Conservation (phyloP, 2,797 vertebrate genomes). For the Spinus pinus region DNA sequence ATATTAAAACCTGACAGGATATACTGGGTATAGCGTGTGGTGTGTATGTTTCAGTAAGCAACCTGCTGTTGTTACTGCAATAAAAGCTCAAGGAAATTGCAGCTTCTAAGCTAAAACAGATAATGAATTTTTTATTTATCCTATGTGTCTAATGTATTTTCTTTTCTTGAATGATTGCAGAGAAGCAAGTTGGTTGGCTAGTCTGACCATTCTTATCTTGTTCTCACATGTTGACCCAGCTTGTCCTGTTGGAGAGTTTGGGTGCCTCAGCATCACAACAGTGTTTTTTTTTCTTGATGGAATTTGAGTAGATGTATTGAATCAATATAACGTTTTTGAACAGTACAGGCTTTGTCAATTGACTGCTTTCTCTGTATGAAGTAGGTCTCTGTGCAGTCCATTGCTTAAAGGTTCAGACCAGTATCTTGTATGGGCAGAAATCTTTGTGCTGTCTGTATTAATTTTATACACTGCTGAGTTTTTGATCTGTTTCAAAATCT, state of each 20-base stretch:
- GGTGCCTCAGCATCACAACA: not conserved
- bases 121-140: not conserved
- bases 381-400: not conserved
- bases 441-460: not conserved
- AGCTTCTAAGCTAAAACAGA: not conserved
- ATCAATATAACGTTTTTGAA: constrained; percentile 20
- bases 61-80: not conserved
- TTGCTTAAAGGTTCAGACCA: not conserved
- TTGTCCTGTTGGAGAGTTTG: not conserved
- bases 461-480: not conserved
- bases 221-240: not conserved
- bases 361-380: not conserved
- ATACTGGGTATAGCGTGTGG: not conserved
- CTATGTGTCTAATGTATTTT: not conserved
- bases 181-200: not conserved
- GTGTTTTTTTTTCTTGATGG: not conserved
- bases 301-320: constrained; percentile 6
- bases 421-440: not conserved
- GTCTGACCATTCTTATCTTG: not conserved
- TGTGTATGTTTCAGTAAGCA: not conserved
- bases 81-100: not conserved
- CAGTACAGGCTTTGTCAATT: not conserved
- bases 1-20: not conserved
- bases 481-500: not conserved
- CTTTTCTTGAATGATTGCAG: not conserved